Base-by-base conservation (phyloP, 2,113 vertebrate genomes). In the Etheostoma spectabile region DNA sequence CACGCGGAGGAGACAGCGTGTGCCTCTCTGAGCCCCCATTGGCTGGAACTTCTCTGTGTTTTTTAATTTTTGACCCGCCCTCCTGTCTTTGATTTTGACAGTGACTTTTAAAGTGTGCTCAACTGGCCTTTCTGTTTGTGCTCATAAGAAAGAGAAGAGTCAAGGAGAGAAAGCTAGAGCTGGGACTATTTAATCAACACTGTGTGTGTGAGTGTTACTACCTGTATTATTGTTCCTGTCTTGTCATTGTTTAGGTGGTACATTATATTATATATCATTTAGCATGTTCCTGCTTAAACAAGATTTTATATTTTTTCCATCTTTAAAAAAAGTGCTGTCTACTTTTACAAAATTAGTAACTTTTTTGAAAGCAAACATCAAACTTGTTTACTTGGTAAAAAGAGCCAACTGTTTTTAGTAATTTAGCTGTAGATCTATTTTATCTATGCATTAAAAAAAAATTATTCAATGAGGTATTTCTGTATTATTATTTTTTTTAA, bases 71-170 rank as follows among this genome's bases (percentile, higher is more conserved):
- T 1, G 64, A 78, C 75, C 91, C 87, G 86, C 88, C 91, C 76
- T 87, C 88, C 83, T 77, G 49, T 69, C 86, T 94, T 91, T 94
- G 86, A 92, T 92, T 92, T 92, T 89, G 86, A 92, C 88, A 83
- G 71, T 5, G 80, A 75, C 77, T 88, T 90, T 94, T 90, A 89
- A 94, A 91, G 87, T 82, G 85, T 49, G 73, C 81, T 73, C 55
- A 42, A 80, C 78, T 80, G 83, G 80, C 18, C 79, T 74, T 63
- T 76, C 76, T 70, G 46, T 72, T 21, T 64, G 66, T 69, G 79
- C 78, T 88, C 85, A 76, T 80, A 48, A 86, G 84, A 65, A 42
- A 81, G 65, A 68, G 65, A 71, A 66, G 85, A 82, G 70, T 65
- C 24, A 68, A 72, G 72, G 67, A 75, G 67, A 75, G 74, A 80